phyloP scores from a whole-genome alignment of 2,113 vertebrate species.

The Pelecanoides urinatrix region DNA sequence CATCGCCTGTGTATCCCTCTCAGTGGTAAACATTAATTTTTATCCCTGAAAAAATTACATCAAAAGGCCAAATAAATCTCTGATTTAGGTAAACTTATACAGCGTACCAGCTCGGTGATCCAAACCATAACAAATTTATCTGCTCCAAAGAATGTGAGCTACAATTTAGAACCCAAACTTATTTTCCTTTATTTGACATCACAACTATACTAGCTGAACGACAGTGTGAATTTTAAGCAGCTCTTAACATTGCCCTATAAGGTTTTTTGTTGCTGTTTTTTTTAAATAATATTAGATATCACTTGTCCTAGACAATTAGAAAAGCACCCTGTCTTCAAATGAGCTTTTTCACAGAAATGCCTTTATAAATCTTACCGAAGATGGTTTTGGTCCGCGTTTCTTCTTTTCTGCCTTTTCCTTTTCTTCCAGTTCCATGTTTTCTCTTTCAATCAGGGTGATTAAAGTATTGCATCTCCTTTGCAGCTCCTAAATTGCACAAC shows the following conservation, averaged over 20 bases:
- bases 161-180: neutral
- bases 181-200: neutral
- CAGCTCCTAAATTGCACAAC: conserved; percentile 81
- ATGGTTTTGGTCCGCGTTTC: conserved; percentile 92
- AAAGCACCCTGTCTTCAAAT: neutral
- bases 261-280: neutral
- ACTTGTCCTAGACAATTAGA: neutral
- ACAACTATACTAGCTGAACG: neutral
- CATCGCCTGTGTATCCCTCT: neutral
- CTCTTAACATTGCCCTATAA: neutral
- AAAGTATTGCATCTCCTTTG: conserved; percentile 96
- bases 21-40: neutral
- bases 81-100: neutral
- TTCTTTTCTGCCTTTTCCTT: conserved; percentile 99
- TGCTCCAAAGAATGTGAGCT: neutral
- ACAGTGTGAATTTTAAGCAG: accelerated
- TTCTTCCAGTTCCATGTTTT: conserved; percentile 99
- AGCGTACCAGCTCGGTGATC: neutral
- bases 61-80: neutral
- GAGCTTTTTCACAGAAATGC: neutral
- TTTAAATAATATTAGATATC: neutral
- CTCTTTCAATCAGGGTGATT: conserved; percentile 97
- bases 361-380: conserved; percentile 55
- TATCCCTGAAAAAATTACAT: neutral
- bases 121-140: neutral